These are phyloP conservation scores for Liparis tanakae DNA, from an alignment of 2,797 vertebrate genomes.

Conservation along the genomic window DNA sequence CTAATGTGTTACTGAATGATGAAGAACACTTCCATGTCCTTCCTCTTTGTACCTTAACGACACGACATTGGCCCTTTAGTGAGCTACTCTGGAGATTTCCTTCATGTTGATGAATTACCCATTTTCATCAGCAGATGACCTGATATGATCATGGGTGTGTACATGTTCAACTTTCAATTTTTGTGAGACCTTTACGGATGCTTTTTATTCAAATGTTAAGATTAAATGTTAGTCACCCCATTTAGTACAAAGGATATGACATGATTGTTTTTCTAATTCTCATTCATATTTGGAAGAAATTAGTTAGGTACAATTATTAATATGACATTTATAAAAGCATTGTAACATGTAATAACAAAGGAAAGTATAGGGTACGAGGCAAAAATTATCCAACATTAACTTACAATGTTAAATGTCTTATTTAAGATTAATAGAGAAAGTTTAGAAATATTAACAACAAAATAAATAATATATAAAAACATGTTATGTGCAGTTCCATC, in stretches of 20 bases:
- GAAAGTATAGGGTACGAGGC: neutral
- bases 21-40: neutral
- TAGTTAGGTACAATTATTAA: too few species aligned
- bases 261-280: neutral
- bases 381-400: neutral
- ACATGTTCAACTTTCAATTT: neutral
- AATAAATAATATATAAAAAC: neutral
- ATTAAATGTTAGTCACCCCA: neutral
- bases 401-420: neutral
- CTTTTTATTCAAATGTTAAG: neutral
- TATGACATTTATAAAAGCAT: neutral
- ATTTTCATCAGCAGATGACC: neutral
- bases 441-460: neutral
- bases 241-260: neutral
- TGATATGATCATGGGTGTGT: neutral
- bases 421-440: neutral
- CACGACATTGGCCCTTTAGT: neutral
- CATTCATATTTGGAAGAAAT: neutral
- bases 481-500: neutral
- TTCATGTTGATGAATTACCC: neutral
- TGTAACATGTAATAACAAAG: neutral
- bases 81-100: neutral
- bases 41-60: neutral
- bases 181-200: neutral
- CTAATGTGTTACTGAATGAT: neutral